Conservation (phyloP, 2,797 vertebrate genomes). For the Hoplostethus atlanticus region DNA sequence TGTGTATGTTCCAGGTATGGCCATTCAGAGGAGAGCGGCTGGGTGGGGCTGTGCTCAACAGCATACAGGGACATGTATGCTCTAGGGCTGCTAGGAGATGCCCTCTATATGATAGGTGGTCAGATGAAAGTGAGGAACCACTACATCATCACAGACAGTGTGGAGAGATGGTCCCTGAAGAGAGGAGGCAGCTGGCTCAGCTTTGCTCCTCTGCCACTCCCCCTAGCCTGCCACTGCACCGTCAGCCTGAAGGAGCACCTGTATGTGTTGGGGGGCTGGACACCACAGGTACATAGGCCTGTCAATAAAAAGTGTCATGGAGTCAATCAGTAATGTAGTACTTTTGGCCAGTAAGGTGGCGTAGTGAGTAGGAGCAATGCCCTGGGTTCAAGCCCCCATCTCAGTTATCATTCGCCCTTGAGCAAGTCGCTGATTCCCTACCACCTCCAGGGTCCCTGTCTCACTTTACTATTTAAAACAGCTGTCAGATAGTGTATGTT, state of each 20-base stretch:
- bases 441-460: background rate
- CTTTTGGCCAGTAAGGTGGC: background rate
- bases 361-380: background rate
- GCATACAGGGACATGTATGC: constrained; percentile 90
- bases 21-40: constrained; percentile 83
- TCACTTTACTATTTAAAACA: background rate
- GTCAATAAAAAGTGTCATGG: background rate
- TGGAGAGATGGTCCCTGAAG: constrained; percentile 89
- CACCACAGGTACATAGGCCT: constrained; percentile 87
- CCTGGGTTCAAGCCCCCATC: too few relatives aligned
- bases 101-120: constrained; percentile 89
- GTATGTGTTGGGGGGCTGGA: constrained; percentile 93
- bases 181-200: constrained; percentile 88
- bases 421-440: background rate
- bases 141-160: constrained; percentile 87
- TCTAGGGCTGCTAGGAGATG: constrained; percentile 78
- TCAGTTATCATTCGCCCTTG: background rate
- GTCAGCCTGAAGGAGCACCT: constrained; percentile 86
- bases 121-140: constrained; percentile 90
- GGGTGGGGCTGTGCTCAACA: constrained; percentile 87
- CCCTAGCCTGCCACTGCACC: constrained; percentile 86
- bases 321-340: background rate
- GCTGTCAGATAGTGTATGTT: too few relatives aligned
- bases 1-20: constrained; percentile 84
- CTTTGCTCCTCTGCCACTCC: constrained; percentile 86